phyloP scores from a whole-genome alignment of 2,797 vertebrate species.

The Lepidocolaptes lacrymiger region DNA sequence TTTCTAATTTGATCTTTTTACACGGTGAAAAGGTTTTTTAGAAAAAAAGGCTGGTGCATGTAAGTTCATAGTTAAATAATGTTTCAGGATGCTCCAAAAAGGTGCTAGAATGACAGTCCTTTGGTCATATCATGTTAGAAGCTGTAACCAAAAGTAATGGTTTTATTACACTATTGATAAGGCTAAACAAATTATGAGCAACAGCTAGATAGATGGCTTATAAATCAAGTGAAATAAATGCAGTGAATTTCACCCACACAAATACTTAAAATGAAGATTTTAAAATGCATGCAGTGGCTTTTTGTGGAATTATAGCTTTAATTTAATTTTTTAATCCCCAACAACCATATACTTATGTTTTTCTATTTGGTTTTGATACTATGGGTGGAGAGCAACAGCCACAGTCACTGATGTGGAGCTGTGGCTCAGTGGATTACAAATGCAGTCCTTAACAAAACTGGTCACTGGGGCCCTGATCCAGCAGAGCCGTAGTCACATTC shows the following conservation, averaged over 20 bases:
- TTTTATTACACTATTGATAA: neutral
- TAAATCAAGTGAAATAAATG: neutral
- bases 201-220: neutral
- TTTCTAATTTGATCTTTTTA: neutral
- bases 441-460: neutral
- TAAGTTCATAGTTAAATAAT: neutral
- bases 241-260: neutral
- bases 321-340: neutral
- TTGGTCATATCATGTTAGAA: neutral
- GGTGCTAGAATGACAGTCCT: neutral
- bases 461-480: neutral
- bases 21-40: neutral
- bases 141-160: neutral
- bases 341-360: neutral
- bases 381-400: neutral
- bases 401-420: neutral
- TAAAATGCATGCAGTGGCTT: neutral
- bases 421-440: neutral
- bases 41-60: neutral
- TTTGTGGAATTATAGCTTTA: neutral
- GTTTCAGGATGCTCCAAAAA: neutral
- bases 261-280: neutral
- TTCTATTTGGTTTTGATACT: neutral
- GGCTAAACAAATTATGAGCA: neutral
- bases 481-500: neutral